phyloP scores from a whole-genome alignment of 1,140 invertebrate species.

The Limonius californicus region DNA sequence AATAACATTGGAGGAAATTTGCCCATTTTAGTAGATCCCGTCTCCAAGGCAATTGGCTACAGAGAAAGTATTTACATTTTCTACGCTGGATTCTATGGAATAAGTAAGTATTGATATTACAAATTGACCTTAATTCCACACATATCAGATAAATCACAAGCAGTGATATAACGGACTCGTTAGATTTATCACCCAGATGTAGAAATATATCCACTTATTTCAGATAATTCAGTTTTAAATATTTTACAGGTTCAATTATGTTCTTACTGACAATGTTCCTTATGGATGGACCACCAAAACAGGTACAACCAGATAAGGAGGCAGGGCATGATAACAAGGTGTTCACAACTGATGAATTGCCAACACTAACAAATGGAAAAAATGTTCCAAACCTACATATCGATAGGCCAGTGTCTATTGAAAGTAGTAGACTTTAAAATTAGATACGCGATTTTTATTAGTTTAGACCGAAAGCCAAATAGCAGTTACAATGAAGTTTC shows the following conservation, averaged over 20 bases:
- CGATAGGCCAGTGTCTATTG: background rate
- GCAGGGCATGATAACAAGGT: conserved; percentile 51
- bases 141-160: too few relatives aligned
- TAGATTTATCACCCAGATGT: too few relatives aligned
- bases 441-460: background rate
- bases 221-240: too few relatives aligned
- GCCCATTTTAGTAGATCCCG: conserved; percentile 81
- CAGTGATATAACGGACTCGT: too few relatives aligned
- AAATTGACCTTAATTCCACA: too few relatives aligned
- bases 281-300: conserved; percentile 58
- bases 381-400: background rate
- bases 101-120: conserved; percentile 78
- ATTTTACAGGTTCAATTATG: conserved; percentile 66
- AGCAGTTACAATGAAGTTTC: too few relatives aligned
- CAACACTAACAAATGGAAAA: conserved; percentile 28
- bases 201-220: too few relatives aligned
- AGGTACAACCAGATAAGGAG: conserved; percentile 28
- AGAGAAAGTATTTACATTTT: conserved; percentile 79
- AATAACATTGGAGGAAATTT: conserved; percentile 91
- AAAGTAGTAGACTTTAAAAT: conserved; percentile 9
- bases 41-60: conserved; percentile 75
- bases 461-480: too few relatives aligned
- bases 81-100: conserved; percentile 79
- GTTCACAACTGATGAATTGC: conserved; percentile 50
- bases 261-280: conserved; percentile 69